Conservation (phyloP, 1,140 invertebrate genomes). For the Physella acuta region DNA sequence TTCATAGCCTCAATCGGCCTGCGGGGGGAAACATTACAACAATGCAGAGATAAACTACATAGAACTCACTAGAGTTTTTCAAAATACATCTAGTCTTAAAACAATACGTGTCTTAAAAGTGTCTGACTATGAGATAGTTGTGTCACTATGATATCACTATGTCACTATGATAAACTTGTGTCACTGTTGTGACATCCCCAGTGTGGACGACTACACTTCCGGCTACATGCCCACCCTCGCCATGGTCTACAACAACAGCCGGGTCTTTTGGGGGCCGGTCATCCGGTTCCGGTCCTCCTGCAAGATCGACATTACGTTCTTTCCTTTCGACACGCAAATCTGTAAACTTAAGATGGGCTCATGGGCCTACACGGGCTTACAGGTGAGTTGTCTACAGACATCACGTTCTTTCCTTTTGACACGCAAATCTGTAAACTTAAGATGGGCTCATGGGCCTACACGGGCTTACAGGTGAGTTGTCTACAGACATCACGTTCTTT, state of each 20-base stretch:
- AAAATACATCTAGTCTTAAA: no score
- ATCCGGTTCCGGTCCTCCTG: conserved; percentile 61
- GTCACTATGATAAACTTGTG: no score
- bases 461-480: conserved; percentile 45
- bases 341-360: conserved; percentile 81
- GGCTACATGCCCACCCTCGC: conserved; percentile 63
- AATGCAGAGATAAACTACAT: no score
- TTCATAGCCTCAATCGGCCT: no score
- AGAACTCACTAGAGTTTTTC: no score
- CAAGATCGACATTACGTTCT: conserved; percentile 99
- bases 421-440: conserved; percentile 96
- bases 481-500: conserved; percentile 99
- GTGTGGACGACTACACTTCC: conserved; percentile 53
- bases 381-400: conserved; percentile 73
- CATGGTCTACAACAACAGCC: conserved; percentile 51
- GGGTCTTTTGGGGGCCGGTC: conserved; percentile 56
- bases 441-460: conserved; percentile 59
- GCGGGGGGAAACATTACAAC: no score
- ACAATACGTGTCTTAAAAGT: no score
- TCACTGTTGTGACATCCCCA: no score
- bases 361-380: conserved; percentile 56
- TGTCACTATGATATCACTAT: no score
- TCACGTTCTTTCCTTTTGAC: conserved; percentile 99
- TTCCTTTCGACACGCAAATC: conserved; percentile 97
- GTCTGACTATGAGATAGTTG: no score